These are phyloP conservation scores for Ia io DNA, from an alignment of 2,113 vertebrate species.

Conservation along the genomic window DNA sequence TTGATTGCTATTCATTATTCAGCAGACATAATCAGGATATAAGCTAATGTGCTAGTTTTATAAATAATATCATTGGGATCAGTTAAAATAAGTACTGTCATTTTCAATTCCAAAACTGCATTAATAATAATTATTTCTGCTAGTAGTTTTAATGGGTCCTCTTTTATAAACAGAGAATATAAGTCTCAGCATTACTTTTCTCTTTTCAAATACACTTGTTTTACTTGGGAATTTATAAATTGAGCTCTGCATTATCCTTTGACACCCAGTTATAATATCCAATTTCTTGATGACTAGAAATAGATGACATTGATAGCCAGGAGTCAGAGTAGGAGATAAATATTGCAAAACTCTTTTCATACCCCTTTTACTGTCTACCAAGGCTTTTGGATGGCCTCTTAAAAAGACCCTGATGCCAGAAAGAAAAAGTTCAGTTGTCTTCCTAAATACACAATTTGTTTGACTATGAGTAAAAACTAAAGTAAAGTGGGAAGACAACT, in stretches of 20 bases:
- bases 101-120: neutral
- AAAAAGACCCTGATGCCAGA: neutral
- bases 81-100: conserved; percentile 21
- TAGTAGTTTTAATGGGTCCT: neutral
- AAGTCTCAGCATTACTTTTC: conserved; percentile 1
- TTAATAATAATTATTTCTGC: neutral
- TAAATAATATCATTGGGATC: neutral
- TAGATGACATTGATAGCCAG: neutral
- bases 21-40: neutral
- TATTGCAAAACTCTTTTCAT: neutral
- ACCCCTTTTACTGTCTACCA: neutral
- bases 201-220: neutral
- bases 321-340: neutral
- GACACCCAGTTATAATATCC: neutral
- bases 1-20: conserved; percentile 23
- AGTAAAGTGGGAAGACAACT: neutral
- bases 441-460: conserved; percentile 7
- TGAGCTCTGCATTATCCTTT: neutral
- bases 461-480: conserved; percentile 11
- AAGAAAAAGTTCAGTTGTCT: conserved; percentile 17
- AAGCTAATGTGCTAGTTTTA: conserved; percentile 4
- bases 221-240: conserved; percentile 21
- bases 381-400: neutral
- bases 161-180: neutral
- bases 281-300: conserved; percentile 35